phyloP scores from a whole-genome alignment of 2,797 vertebrate genomes.

The Phyllotis vaccarum region DNA sequence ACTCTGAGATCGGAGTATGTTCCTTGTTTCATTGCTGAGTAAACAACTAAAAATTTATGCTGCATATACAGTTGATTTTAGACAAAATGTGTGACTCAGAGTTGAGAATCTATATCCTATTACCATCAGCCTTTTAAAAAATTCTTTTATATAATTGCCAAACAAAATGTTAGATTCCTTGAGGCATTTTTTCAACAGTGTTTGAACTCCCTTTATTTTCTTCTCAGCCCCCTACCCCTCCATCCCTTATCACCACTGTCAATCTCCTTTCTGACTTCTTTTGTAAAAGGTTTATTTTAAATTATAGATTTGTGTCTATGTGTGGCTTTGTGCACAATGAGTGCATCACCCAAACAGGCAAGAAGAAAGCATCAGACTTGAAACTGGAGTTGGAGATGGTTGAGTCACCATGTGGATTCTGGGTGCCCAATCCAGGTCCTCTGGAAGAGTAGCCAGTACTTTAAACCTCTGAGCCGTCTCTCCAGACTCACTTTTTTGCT shows the following conservation, averaged over 20 bases:
- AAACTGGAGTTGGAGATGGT: not conserved
- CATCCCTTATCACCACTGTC: not conserved
- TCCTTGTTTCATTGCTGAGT: constrained; percentile 67
- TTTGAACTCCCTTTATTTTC: not conserved
- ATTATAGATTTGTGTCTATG: not conserved
- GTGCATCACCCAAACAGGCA: not conserved
- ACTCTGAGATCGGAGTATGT: constrained; percentile 74
- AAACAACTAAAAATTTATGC: constrained; percentile 66
- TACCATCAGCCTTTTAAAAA: not conserved
- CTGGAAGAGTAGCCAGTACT: not conserved
- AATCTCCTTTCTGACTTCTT: not conserved
- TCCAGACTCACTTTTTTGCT: not conserved
- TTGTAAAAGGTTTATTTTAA: not conserved
- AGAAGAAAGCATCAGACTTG: not conserved
- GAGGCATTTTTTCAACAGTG: not conserved
- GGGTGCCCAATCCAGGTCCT: not conserved
- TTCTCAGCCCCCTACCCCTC: not conserved
- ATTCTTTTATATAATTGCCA: not conserved
- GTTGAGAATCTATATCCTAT: not conserved
- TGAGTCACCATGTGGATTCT: not conserved
- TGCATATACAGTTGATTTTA: constrained; percentile 10
- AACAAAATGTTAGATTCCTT: not conserved
- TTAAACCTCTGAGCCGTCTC: not conserved
- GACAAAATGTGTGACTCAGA: not conserved
- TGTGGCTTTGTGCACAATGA: not conserved